These are phyloP conservation scores for Andrena trimmerana DNA, from an alignment of 2,888 invertebrate genomes.

Conservation along the genomic window DNA sequence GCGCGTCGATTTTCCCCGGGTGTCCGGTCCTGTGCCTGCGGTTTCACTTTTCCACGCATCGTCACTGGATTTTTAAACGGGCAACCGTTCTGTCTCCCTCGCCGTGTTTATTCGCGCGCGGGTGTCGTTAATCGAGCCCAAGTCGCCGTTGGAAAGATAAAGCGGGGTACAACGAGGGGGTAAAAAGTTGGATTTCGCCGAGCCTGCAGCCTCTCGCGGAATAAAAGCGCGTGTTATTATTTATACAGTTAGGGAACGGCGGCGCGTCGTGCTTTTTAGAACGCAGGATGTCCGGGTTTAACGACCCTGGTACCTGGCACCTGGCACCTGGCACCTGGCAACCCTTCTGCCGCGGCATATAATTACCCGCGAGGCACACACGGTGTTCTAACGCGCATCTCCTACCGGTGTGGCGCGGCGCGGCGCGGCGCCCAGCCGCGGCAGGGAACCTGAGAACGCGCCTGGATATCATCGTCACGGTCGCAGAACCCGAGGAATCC, in stretches of 20 bases:
- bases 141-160: too few species aligned
- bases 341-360: slow-evolving; percentile 70
- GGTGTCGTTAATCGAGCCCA: too few species aligned
- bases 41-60: slow-evolving; percentile 48
- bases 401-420: slow-evolving; percentile 16
- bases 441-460: slow-evolving; percentile 62
- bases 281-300: slow-evolving; percentile 75
- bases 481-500: slow-evolving; percentile 62
- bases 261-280: slow-evolving; percentile 66
- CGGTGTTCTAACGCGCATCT: slow-evolving; percentile 64
- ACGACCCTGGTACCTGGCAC: slow-evolving; percentile 74
- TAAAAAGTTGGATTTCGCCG: too few species aligned
- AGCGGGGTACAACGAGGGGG: too few species aligned
- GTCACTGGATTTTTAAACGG: slow-evolving; percentile 10
- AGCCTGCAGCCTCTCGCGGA: slow-evolving; percentile 1
- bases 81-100: neutral
- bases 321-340: slow-evolving; percentile 74
- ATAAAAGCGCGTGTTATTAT: slow-evolving; percentile 54
- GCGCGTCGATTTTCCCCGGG: slow-evolving; percentile 54
- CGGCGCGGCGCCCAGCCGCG: neutral
- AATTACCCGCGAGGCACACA: slow-evolving; percentile 67
- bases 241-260: slow-evolving; percentile 68
- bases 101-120: neutral
- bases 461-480: slow-evolving; percentile 62
- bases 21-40: slow-evolving; percentile 29